A percentile compares a stretch with the other conserved stretches of the same genome.
Evolutionary conservation across 2,797 vertebrate species (phyloP).

Genomic region (Lacerta agilis): DNA sequence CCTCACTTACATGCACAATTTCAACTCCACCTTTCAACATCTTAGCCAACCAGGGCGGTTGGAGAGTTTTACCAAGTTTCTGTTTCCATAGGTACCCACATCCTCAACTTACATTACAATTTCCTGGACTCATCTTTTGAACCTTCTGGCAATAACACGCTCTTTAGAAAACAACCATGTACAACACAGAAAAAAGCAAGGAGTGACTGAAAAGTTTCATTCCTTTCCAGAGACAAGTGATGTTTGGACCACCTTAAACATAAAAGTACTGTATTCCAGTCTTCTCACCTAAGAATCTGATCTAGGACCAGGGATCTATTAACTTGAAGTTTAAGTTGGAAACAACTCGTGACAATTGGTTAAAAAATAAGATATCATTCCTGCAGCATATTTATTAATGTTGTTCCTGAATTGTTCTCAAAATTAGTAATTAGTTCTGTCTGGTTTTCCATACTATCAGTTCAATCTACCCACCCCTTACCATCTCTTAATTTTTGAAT

Average conservation of each 20-base stretch:
- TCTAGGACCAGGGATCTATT: not conserved
- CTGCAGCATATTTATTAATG: constrained; percentile 19
- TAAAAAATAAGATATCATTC: not conserved
- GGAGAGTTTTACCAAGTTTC: not conserved
- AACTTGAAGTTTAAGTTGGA: not conserved
- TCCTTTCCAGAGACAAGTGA: not conserved
- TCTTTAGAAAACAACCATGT: no score
- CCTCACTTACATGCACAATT: not conserved
- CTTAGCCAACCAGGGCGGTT: not conserved
- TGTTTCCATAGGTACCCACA: not conserved
- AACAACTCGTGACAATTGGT: not conserved
- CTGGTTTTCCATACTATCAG: constrained; percentile 34
- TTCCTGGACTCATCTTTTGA: no score
- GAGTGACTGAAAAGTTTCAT: no score
- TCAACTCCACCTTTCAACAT: not conserved
- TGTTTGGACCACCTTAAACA: not conserved
- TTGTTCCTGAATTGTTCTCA: constrained; percentile 21
- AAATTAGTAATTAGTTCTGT: constrained; percentile 36
- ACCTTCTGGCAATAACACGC: no score
- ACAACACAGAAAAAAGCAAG: no score
- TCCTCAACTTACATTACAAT: no score
- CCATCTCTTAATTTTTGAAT: constrained; percentile 52
- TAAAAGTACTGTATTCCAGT: not conserved
- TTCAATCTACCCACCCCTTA: constrained; percentile 12
- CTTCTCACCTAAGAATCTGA: not conserved